Evolutionary conservation across 2,888 invertebrate species (phyloP).

Genomic region (Dasypolia templi): DNA sequence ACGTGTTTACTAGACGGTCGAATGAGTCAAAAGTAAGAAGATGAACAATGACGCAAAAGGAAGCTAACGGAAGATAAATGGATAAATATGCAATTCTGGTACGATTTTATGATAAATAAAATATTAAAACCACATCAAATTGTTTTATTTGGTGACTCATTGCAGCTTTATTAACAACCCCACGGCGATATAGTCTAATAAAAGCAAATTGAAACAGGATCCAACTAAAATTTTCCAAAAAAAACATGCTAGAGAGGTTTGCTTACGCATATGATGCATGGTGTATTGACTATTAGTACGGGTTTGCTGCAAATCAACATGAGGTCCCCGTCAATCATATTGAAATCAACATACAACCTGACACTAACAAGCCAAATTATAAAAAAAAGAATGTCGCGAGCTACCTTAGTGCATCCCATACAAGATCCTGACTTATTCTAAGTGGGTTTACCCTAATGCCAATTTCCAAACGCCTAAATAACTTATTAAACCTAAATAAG

Average conservation of each 20-base stretch:
- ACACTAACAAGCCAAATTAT: too few species aligned
- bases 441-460: too few species aligned
- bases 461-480: too few species aligned
- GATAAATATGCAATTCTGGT: conserved; percentile 56
- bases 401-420: too few species aligned
- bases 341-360: too few species aligned
- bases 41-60: conserved; percentile 67
- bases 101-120: conserved; percentile 57
- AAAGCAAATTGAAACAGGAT: neutral
- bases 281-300: neutral
- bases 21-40: conserved; percentile 87
- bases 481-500: too few species aligned
- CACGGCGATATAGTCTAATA: neutral
- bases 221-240: neutral
- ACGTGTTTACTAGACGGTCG: conserved; percentile 82
- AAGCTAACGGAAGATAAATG: conserved; percentile 30
- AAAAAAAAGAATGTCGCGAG: too few species aligned
- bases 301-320: neutral
- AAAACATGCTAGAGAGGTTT: neutral
- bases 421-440: too few species aligned
- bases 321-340: too few species aligned
- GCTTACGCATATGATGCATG: neutral
- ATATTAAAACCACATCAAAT: conserved; percentile 35
- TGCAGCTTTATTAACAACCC: neutral
- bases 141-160: conserved; percentile 40